Evolutionary conservation across 2,113 vertebrate genomes (phyloP), one percentile per base, ranked within the genome.

Genomic region (Pseudorectes ferrugineus): DNA sequence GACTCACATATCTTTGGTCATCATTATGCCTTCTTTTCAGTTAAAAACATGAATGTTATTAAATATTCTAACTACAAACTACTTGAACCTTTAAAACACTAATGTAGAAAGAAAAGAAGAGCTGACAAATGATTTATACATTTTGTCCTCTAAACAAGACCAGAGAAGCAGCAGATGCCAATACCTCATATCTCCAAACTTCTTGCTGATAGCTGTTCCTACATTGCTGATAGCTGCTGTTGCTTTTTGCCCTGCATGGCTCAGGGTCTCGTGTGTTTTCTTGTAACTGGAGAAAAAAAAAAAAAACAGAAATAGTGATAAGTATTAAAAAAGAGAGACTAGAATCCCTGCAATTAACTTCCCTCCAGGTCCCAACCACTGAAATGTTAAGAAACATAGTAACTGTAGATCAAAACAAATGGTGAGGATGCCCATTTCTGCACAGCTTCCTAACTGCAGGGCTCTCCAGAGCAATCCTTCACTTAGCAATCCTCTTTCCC

Each of bases 171-270:
- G 35, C 16, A 65, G 19, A 55, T 35, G 36, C 42, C 3, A 11
- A 14, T 98, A 99, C 99, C 99, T 99, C 99, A 99, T 99, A 92
- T 99, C 99, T 88, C 98, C 99, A 2, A 99, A 98, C 96, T 98
- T 99, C 98, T 98, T 99, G 97, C 98, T 99, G 98, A 99, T 99
- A 95, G 98, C 98, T 2, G 98, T 99, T 94, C 99, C 99, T 40
- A 99, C 98, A 2, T 98, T 99, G 97, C 96, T 99, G 97, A 99
- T 98, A n/a, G 99, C 99, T 23, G 98, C 98, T 8, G 99, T 98
- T 40, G 99, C 99, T 93, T 98, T 99, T 96, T 99, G 99, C 81
- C 99, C 99, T 0, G 99, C 99, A 3, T 99, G 99, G 95, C 98
- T 98, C 85, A 99, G 94, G 4, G 99, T 99, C 96, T 99, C 99